Conservation (phyloP, 2,888 invertebrate genomes). For the Merodon equestris region DNA sequence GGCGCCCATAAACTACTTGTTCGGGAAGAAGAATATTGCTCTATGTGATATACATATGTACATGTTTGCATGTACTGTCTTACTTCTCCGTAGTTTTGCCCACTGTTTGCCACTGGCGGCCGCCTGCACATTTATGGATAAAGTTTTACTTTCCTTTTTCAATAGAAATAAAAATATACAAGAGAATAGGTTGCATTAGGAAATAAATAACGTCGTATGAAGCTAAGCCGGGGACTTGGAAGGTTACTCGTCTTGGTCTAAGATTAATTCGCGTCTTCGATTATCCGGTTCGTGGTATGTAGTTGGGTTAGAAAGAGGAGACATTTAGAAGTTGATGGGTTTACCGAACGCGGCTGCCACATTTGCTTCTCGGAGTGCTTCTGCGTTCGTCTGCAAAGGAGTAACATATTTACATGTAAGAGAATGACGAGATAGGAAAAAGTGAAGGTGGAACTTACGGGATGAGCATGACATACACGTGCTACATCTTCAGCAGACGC, state of each 20-base stretch:
- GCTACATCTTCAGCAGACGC: constrained; percentile 99
- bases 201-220: constrained; percentile 27
- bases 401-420: neutral
- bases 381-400: constrained; percentile 94
- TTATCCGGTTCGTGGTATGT: constrained; percentile 19
- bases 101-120: too few relatives aligned
- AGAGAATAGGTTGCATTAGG: constrained; percentile 3
- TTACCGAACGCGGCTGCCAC: constrained; percentile 97
- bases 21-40: too few relatives aligned
- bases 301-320: constrained; percentile 1
- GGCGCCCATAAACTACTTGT: too few relatives aligned
- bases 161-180: constrained; percentile 6
- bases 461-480: constrained; percentile 99
- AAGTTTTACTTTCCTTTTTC: constrained; percentile 1
- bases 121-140: too few relatives aligned
- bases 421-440: neutral
- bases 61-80: too few relatives aligned
- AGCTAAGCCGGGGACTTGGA: too few relatives aligned
- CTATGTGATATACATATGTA: too few relatives aligned
- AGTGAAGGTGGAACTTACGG: constrained; percentile 82
- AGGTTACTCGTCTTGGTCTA: too few relatives aligned
- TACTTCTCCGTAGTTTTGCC: too few relatives aligned
- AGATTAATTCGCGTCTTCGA: constrained; percentile 9
- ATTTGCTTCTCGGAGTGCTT: constrained; percentile 98
- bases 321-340: constrained; percentile 94